Evolutionary conservation across 1,140 invertebrate species (phyloP), one percentile per base, ranked within the genome.

Genomic region (Diabrotica virgifera): DNA sequence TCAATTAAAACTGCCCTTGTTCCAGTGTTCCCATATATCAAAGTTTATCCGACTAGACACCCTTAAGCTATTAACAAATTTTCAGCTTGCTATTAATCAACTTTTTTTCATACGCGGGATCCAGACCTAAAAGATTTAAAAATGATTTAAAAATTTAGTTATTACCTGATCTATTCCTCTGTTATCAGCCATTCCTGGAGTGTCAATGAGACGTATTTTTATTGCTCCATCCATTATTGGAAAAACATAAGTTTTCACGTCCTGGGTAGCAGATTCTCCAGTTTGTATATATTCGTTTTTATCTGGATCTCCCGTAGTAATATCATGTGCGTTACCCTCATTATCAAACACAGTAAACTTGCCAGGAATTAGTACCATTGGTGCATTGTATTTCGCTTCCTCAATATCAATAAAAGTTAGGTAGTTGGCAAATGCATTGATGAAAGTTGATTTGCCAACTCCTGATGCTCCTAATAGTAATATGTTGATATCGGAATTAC

Each of bases 381-480:
- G 46, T 7, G 69, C 36, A 13, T 71, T 63, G n/a, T 68, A 57
- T 53, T 70, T 59, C 0, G 75, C 76, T 37, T 54, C 68, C 36
- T 70, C 59, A 52, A 78, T 68, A 36, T 66, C 57, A 5, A 64
- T 46, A 65, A 72, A 69, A 13, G 71, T 68, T 8, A 76, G 63
- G 63, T 78, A 78, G 59, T 76, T 78, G 7, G 69, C 70, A 13
- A 78, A 63, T 7, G 76, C 60, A 62, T 78, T 78, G n/a, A 77
- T 76, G 52, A 77, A 75, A 4, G 76, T 77, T 3, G 77, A 78
- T 68, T 78, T 78, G 51, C 76, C 76, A 1, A 72, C 74, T 12
- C 76, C 76, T 6, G 74, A 77, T 63, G 75, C 73, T 9, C 76
- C 76, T 9, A 78, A 58, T 6, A 78, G 59, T 5, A 78, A 60